Percentiles rank a stretch among this genome's conserved stretches.
phyloP scores from a whole-genome alignment of 2,888 invertebrate species.

The Tricholauxania praeusta region DNA sequence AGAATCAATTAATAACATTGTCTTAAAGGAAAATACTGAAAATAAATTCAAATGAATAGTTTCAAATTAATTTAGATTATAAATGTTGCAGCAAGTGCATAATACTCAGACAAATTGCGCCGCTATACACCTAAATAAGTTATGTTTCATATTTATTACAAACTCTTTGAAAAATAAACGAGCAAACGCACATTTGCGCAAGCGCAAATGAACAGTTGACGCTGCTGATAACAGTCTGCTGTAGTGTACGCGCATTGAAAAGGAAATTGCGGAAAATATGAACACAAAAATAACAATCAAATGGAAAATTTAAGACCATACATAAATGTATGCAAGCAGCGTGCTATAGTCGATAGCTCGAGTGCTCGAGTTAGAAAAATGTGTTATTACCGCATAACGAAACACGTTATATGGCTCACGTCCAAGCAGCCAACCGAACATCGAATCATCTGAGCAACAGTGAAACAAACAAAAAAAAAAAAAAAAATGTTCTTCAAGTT shows the following conservation, averaged over 20 bases:
- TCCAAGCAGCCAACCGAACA: neutral
- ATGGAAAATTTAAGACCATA: neutral
- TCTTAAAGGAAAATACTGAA: neutral
- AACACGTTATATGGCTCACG: conserved; percentile 24
- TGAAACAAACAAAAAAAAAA: too few species aligned
- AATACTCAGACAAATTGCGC: neutral
- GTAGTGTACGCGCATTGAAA: conserved; percentile 31
- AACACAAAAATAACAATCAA: conserved; percentile 13
- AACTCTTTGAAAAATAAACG: neutral
- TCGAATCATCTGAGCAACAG: too few species aligned
- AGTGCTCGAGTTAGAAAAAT: conserved; percentile 51
- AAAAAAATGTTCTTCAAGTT: too few species aligned
- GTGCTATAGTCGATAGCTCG: neutral
- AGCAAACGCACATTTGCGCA: conserved; percentile 47
- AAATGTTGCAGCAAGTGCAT: neutral
- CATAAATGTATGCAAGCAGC: conserved; percentile 6
- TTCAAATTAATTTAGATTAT: neutral
- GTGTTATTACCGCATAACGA: conserved; percentile 60
- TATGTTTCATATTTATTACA: neutral
- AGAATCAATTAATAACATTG: conserved; percentile 28
- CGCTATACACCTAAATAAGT: neutral
- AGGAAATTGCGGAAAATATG: conserved; percentile 40
- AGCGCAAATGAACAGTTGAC: conserved; percentile 48
- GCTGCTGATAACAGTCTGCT: conserved; percentile 22
- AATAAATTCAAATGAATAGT: too few species aligned